Base-by-base conservation (phyloP, 64 coral and sea anemone species). In the Actinia tenebrosa region DNA sequence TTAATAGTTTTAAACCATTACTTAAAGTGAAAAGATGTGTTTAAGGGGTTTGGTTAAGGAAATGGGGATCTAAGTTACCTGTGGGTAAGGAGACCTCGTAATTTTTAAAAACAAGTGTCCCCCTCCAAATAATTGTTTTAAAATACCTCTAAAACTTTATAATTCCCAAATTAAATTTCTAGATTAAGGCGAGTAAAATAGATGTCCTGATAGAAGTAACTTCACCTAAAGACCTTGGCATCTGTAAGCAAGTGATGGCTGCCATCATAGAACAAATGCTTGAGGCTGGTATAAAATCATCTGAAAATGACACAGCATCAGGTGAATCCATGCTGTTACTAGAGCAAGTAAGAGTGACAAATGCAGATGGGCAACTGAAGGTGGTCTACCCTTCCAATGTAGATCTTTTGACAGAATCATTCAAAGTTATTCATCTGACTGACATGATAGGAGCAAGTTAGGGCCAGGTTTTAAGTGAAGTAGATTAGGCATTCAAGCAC, bases 301-400 rank as follows among this genome's bases (percentile, higher is more conserved):
- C n/a, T 85, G 78, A 53, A 47, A 66, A 19, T 23, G 19, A 52
- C 63, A 66, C 16, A 50, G 78, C 3, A 56, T 8, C 10, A 58
- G 25, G 16, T 16, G 63, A 54, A 6, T 43, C 83, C 44, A 83
- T 89, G 52, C 86, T 99, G 10, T 37, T 93, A 68, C 66, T 99
- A 58, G 93, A 91, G 15, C 93, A 99, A 95, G 97, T 95, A 26
- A 89, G 93, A 91, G 97, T 93, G 14, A 72, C 88, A 13, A 79
- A 78, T 19, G 16, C 52, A 13, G 91, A 95, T 60, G 97, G 97
- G 60, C 93, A 99, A 45, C 86, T 99, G 0, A 99, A 93, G 77
- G 97, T 99, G 88, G 93, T 99, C 15, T 99, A 99, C 87, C 97
- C 97, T 52, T 99, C 97, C 7, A 75, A 86, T 83, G 91, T 87